These are phyloP conservation scores for Indri indri DNA, from an alignment of 2,113 vertebrate genomes.

Conservation along the genomic window DNA sequence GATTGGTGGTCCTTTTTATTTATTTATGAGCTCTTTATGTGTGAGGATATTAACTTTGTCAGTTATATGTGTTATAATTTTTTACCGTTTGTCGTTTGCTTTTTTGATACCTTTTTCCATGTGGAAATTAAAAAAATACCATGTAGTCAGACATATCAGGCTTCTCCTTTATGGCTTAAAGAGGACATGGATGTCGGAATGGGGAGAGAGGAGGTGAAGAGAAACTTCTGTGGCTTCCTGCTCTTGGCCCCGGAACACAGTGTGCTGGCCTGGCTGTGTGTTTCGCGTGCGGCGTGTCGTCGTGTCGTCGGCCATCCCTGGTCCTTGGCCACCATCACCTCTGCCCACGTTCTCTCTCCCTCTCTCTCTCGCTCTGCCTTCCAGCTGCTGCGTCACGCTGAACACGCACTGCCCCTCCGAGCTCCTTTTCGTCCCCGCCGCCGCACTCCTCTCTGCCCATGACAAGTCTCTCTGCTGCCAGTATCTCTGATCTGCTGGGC, in stretches of 20 bases:
- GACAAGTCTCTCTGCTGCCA: not conserved
- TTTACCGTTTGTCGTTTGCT: not conserved
- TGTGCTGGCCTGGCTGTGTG: not conserved
- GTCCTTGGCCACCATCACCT: not conserved
- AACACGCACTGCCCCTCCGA: not conserved
- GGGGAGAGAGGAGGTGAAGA: too few relatives aligned
- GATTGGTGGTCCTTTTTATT: not conserved
- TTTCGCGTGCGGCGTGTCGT: accelerated
- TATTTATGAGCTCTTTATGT: not conserved
- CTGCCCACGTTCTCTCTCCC: too few relatives aligned
- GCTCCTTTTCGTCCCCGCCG: not conserved
- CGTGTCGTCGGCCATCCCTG: not conserved
- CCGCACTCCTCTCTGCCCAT: not conserved
- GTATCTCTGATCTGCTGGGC: not conserved
- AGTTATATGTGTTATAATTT: not conserved
- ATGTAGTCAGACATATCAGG: not conserved
- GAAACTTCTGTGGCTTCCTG: not conserved
- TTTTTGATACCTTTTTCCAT: not conserved
- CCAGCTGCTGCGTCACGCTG: too few relatives aligned
- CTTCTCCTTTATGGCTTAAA: not conserved
- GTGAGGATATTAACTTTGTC: too few relatives aligned
- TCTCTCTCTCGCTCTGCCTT: too few relatives aligned
- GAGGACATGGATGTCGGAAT: not conserved
- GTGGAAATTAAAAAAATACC: not conserved
- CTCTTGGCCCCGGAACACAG: not conserved